A percentile compares a stretch with the other conserved stretches of the same genome.
Evolutionary conservation across 2,113 vertebrate genomes (phyloP).

Genomic region (Catharus bicknelli): DNA sequence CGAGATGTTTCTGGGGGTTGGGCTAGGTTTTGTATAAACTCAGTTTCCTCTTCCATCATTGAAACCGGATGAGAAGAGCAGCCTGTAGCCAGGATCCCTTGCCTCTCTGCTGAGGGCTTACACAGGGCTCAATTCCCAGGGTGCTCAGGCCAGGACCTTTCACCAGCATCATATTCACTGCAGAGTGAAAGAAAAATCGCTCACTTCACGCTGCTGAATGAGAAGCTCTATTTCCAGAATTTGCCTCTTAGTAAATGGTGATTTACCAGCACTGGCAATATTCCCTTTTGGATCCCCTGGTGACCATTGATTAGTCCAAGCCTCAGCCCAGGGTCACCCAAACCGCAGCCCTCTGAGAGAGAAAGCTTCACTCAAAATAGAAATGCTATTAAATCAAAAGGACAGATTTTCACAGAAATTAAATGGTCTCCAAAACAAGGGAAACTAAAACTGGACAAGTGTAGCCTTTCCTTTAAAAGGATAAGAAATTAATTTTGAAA

Average conservation of each 20-base stretch:
- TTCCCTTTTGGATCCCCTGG: background rate
- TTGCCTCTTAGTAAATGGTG: background rate
- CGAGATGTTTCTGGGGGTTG: conserved; percentile 57
- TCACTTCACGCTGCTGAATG: background rate
- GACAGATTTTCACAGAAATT: background rate
- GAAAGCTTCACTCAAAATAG: background rate
- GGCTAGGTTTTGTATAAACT: conserved; percentile 62
- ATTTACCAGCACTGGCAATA: background rate
- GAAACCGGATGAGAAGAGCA: conserved; percentile 53
- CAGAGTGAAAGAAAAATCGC: conserved; percentile 7
- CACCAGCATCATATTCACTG: conserved; percentile 15
- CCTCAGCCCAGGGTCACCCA: background rate
- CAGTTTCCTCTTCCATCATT: conserved; percentile 56
- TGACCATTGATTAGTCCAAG: background rate
- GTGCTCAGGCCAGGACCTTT: conserved; percentile 6
- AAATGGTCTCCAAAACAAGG: background rate
- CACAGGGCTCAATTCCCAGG: conserved; percentile 7
- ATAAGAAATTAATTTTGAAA: background rate
- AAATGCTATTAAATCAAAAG: background rate
- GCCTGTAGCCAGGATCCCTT: conserved; percentile 27
- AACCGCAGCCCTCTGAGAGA: background rate
- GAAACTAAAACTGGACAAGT: background rate
- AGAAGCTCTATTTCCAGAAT: conserved; percentile 23
- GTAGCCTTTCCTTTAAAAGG: background rate
- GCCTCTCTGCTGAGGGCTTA: conserved; percentile 16